phyloP scores from a whole-genome alignment of 2,797 vertebrate genomes.

The Muraenolepis orangiensis region DNA sequence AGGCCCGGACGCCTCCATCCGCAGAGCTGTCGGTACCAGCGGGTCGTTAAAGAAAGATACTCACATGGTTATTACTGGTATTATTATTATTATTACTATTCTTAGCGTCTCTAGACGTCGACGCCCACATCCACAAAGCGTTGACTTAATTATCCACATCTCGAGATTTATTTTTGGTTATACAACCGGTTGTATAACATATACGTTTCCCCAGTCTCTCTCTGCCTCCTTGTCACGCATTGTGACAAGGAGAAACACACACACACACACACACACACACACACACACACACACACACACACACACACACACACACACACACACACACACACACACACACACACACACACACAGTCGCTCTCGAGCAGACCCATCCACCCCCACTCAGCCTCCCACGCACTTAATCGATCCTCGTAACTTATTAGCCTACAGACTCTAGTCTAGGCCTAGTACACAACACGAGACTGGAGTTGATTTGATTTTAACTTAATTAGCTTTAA shows the following conservation, averaged over 20 bases:
- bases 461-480: not conserved
- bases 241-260: not conserved
- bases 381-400: not conserved
- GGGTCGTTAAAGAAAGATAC: not conserved
- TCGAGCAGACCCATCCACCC: not conserved
- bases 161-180: too few relatives aligned
- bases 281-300: not conserved
- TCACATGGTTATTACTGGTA: not conserved
- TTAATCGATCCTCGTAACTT: not conserved
- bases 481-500: not conserved
- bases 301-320: not conserved
- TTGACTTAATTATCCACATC: too few relatives aligned
- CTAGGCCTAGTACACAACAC: not conserved
- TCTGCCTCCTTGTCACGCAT: not conserved
- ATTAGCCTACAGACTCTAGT: not conserved
- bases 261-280: not conserved
- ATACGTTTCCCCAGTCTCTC: not conserved
- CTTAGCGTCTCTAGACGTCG: too few relatives aligned
- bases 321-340: not conserved
- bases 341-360: not conserved
- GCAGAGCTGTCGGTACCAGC: not conserved
- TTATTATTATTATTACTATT: too few relatives aligned
- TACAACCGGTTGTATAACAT: too few relatives aligned
- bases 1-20: not conserved
- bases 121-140: too few relatives aligned